Base-by-base conservation (phyloP, 2,888 invertebrate genomes). In the Ctena decussata region DNA sequence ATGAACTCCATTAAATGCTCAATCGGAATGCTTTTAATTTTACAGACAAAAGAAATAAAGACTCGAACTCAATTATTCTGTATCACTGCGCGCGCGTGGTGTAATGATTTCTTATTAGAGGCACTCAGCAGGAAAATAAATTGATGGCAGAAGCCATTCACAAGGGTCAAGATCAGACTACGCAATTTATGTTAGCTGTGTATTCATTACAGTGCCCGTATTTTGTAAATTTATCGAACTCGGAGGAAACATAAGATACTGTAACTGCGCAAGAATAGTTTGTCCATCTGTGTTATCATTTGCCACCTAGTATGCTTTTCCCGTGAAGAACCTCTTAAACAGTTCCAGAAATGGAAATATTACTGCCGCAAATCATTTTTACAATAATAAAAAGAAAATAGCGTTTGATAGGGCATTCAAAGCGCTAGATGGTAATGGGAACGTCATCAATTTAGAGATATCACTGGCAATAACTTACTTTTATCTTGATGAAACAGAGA, bases 351-450 rank as follows among this genome's bases (percentile, higher is more conserved):
- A 65, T 65, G 32, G 35, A 35, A 65, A 65, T 35, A 65, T 65
- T 65, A n/a, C 35, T 35, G 35, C 65, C 35, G 65, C 35, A 65
- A 65, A 65, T 65, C 21, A 65, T 65, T 65, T 65, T 65, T 65
- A 21, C 65, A 65, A 65, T 65, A 65, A 65, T 65, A 65, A 65
- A 65, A 65, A 65, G 65, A 65, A 65, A 65, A 65, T 65, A 65
- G 35, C 35, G 65, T 65, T 65, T 65, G 32, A 65, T 65, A 21
- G 65, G 30, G 35, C 65, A 65, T 35, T 65, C 65, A 65, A 65
- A 65, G 65, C 5, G 65, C 3, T 65, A 65, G 6, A 65, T 65
- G 12, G 65, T 32, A 18, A 65, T 65, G 32, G 65, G 35, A 35
- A 12, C 35, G 3, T 65, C 65, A 65, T 65, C 35, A 65, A 65